Evolutionary conservation across 1,140 invertebrate species (phyloP).

Genomic region (Psilanteris sp.): DNA sequence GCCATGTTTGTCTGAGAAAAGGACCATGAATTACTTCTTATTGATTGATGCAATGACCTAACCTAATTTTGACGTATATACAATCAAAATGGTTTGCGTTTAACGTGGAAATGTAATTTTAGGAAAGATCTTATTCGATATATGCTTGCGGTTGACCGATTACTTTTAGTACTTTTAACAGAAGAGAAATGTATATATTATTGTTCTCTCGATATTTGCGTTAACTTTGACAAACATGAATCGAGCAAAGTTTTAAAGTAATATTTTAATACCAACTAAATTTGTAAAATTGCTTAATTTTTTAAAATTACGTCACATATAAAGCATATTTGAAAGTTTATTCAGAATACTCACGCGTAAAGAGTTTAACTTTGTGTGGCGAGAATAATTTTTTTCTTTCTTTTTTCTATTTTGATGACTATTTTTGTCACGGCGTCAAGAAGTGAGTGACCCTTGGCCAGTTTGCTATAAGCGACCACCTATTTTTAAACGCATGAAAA

Average conservation of each 20-base stretch:
- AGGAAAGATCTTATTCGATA: too few species aligned
- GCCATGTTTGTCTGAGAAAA: conserved; percentile 6
- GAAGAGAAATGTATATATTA: too few species aligned
- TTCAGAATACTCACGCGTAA: conserved; percentile 5
- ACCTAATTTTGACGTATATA: conserved; percentile 7
- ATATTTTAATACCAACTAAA: too few species aligned
- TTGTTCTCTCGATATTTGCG: too few species aligned
- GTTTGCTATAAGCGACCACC: conserved; percentile 72
- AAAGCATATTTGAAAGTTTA: too few species aligned
- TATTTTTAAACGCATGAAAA: conserved; percentile 79
- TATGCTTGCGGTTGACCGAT: too few species aligned
- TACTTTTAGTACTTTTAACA: too few species aligned
- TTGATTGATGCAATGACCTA: conserved; percentile 18
- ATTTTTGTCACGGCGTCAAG: conserved; percentile 75
- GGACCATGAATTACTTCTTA: background rate
- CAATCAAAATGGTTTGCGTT: background rate
- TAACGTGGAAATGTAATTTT: too few species aligned
- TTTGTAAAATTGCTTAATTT: too few species aligned
- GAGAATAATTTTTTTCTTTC: conserved; percentile 72
- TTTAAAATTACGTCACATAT: background rate
- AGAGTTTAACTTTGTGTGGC: conserved; percentile 15
- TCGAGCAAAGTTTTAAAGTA: too few species aligned
- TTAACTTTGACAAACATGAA: too few species aligned
- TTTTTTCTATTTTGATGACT: conserved; percentile 72
- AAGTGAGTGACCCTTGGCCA: conserved; percentile 80